These are phyloP conservation scores for Bucco capensis DNA, from an alignment of 2,113 vertebrate genomes.

Conservation along the genomic window DNA sequence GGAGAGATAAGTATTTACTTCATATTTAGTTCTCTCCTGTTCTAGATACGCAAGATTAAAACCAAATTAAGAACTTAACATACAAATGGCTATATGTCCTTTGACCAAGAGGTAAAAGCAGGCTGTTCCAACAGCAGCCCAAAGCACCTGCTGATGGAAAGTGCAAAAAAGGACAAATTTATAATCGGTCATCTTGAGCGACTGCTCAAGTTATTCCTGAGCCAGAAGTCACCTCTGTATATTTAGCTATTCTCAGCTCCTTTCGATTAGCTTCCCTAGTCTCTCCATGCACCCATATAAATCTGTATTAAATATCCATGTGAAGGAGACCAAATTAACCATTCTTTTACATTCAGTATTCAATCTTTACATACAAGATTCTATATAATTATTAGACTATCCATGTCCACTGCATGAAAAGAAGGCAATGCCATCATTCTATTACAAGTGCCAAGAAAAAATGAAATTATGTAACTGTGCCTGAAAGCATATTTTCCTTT, in stretches of 20 bases:
- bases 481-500: not conserved
- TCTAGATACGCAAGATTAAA: not conserved
- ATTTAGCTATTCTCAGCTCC: not conserved
- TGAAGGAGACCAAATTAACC: not conserved
- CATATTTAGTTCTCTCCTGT: not conserved
- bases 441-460: not conserved
- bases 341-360: not conserved
- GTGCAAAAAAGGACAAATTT: not conserved
- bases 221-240: fast-evolving
- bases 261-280: not conserved
- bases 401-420: not conserved
- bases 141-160: not conserved
- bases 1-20: not conserved
- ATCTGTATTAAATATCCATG: not conserved
- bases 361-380: not conserved
- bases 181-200: not conserved
- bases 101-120: not conserved
- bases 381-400: no score
- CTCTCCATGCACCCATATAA: not conserved
- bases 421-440: not conserved
- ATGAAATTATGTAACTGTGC: not conserved
- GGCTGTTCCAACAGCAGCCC: not conserved
- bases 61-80: not conserved
- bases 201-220: not conserved
- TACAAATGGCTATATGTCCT: not conserved